phyloP scores from a whole-genome alignment of 2,113 vertebrate species.

The Bufo gargarizans region DNA sequence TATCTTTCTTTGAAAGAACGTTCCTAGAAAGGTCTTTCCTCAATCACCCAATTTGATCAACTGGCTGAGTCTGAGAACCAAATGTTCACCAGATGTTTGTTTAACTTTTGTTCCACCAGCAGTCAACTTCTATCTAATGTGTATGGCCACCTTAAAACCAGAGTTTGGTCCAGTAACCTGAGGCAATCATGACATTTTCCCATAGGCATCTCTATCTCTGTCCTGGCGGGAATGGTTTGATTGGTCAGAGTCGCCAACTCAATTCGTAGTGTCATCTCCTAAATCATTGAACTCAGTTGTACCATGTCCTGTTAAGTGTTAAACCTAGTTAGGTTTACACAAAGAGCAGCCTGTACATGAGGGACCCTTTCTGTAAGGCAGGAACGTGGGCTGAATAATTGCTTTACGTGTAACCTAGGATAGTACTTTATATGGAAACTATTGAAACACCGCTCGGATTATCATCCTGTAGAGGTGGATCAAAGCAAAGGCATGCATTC shows the following conservation, averaged over 20 bases:
- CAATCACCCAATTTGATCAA: too few relatives aligned
- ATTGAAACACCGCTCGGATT: constrained; percentile 23
- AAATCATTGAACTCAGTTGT: not conserved
- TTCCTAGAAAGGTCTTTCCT: too few relatives aligned
- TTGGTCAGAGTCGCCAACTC: not conserved
- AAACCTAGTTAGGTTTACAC: not conserved
- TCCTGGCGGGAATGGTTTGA: not conserved
- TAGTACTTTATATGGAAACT: not conserved
- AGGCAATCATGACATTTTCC: not conserved
- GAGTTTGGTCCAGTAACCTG: not conserved
- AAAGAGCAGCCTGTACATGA: constrained; percentile 20
- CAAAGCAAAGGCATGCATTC: not conserved
- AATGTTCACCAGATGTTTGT: too few relatives aligned
- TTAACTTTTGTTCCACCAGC: too few relatives aligned
- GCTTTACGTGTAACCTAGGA: constrained; percentile 7
- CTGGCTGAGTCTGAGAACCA: too few relatives aligned
- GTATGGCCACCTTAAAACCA: not conserved
- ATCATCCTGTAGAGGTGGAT: not conserved
- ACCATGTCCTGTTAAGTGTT: constrained; percentile 1
- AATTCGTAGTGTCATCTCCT: not conserved
- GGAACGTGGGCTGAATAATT: constrained; percentile 41
- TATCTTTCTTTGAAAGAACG: too few relatives aligned
- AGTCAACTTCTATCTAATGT: too few relatives aligned
- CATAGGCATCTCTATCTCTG: not conserved
- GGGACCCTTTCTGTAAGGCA: constrained; percentile 57